Evolutionary conservation across 37 sponge, comb jelly and placozoan genomes (phyloP), one percentile per base, ranked within the genome.

Genomic region (Chondrosia reniformis): DNA sequence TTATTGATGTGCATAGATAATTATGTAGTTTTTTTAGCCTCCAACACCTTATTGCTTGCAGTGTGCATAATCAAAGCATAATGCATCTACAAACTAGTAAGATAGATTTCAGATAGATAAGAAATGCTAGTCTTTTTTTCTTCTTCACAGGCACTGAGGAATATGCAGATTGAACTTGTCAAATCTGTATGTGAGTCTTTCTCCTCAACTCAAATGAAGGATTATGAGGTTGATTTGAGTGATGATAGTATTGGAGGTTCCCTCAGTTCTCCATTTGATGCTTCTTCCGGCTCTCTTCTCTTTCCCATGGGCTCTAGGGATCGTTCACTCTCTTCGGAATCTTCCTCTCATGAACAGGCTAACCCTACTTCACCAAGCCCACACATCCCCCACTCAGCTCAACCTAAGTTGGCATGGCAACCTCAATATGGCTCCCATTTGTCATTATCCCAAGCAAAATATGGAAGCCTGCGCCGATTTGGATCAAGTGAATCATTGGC

Each of bases 181-280:
- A 76, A 56, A 13, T 91, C 91, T 19, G 76, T 77, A 17, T 91
- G 91, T 67, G 87, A 86, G 78, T 31, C 67, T 3, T 91, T 91
- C 44, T 45, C 78, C 41, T 63, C 83, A 31, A 24, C 87, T 55
- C 55, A 49, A 9, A 66, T 84, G 25, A 63, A 46, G 5, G 49
- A 69, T 40, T 54, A 62, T 33, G 72, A 69, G 42, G 36, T 69
- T 21, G 72, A 69, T 24, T 24, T 69, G 72, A 40, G 72, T 13
- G 41, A 38, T 30, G 72, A 69, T 25, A 69, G 43, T 44, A 19
- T 69, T 25, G n/a, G n/a, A n/a, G 41, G 41, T 13, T 34, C 72
- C 2, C n/a, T 69, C 43, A 69, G 72, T 6, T 69, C 72, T 36
- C 72, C 72, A 13, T 17, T 44, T 10, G 72, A 44, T 43, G 4